Conservation (phyloP, 2,113 vertebrate species). For the Neodon shergylaensis region DNA sequence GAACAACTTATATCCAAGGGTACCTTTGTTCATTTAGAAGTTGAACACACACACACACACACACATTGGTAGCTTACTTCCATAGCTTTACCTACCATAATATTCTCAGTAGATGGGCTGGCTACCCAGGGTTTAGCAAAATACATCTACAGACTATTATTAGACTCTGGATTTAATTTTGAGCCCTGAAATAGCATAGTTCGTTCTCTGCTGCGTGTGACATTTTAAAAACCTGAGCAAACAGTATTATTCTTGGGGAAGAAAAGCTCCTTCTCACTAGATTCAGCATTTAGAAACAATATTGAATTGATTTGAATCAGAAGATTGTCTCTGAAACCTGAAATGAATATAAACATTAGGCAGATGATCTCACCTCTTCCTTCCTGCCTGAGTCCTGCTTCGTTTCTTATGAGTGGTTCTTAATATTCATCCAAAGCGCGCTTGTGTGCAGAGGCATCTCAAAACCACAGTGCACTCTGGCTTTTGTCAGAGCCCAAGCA, state of each 20-base stretch:
- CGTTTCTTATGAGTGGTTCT: conserved; percentile 32
- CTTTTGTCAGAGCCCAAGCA: neutral
- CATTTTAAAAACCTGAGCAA: conserved; percentile 80
- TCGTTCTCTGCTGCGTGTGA: conserved; percentile 68
- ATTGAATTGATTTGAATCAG: conserved; percentile 74
- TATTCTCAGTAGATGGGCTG: conserved; percentile 56
- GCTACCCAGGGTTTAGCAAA: conserved; percentile 32
- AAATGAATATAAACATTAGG: conserved; percentile 73
- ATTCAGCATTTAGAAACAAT: conserved; percentile 76
- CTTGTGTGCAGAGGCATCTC: neutral
- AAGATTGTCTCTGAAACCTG: conserved; percentile 69
- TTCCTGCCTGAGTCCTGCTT: conserved; percentile 43
- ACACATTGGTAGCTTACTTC: neutral
- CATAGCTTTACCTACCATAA: conserved; percentile 31
- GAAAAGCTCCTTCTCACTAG: conserved; percentile 68
- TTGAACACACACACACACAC: neutral
- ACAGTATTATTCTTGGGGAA: conserved; percentile 76
- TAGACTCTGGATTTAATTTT: conserved; percentile 70
- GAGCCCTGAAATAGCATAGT: conserved; percentile 70
- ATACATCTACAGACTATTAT: conserved; percentile 65
- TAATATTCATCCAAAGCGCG: conserved; percentile 17
- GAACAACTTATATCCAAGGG: neutral
- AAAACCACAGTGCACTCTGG: neutral
- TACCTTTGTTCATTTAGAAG: conserved; percentile 32
- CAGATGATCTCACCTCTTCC: conserved; percentile 65